phyloP scores from a whole-genome alignment of 2,888 invertebrate genomes.

The Chouioia cunea region DNA sequence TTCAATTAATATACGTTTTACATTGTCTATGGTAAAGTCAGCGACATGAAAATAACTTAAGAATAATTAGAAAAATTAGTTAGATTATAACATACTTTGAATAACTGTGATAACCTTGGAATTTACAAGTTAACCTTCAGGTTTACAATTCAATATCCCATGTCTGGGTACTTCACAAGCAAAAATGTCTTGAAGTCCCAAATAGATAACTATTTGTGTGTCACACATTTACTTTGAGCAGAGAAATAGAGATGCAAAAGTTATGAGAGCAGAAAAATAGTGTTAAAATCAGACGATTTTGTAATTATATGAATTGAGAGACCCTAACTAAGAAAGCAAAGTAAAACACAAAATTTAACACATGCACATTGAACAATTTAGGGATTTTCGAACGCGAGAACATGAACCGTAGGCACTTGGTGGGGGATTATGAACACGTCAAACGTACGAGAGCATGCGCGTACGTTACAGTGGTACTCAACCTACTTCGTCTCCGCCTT shows the following conservation, averaged over 20 bases:
- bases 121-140: too few relatives aligned
- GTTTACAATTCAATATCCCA: too few relatives aligned
- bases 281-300: conserved; percentile 5
- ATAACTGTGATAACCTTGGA: too few relatives aligned
- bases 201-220: too few relatives aligned
- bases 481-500: neutral
- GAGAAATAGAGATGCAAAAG: neutral
- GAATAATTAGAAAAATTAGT: too few relatives aligned
- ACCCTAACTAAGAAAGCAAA: neutral
- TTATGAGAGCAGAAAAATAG: neutral
- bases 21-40: too few relatives aligned
- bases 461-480: conserved; percentile 42
- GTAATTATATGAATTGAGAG: neutral
- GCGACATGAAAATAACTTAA: too few relatives aligned
- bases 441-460: conserved; percentile 36
- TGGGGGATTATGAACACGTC: conserved; percentile 39
- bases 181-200: too few relatives aligned
- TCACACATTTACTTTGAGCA: too few relatives aligned
- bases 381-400: conserved; percentile 29
- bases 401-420: conserved; percentile 24
- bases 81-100: too few relatives aligned
- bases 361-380: conserved; percentile 3
- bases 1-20: too few relatives aligned
- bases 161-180: too few relatives aligned
- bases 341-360: neutral